These are phyloP conservation scores for Pituophis catenifer DNA, from an alignment of 2,113 vertebrate species.

Conservation along the genomic window DNA sequence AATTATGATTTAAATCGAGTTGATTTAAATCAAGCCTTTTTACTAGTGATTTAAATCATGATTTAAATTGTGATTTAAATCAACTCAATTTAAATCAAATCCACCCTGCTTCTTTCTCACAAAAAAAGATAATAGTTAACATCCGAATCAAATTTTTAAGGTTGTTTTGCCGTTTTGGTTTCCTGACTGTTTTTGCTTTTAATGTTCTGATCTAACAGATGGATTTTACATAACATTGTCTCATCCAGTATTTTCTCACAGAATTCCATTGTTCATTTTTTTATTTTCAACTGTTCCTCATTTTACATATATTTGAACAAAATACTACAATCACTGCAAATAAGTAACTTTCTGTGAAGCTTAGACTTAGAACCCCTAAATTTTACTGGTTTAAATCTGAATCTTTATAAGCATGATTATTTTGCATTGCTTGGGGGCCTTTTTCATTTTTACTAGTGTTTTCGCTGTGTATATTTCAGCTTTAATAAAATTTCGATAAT, in stretches of 20 bases:
- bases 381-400: constrained; percentile 30
- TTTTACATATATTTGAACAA: not conserved
- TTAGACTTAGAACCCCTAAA: not conserved
- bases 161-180: not conserved
- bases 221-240: rapidly evolving
- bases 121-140: not conserved
- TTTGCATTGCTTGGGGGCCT: not conserved
- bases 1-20: too few species aligned
- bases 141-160: not conserved
- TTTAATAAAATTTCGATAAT: not conserved
- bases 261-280: not conserved
- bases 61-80: too few species aligned
- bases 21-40: too few species aligned
- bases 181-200: not conserved
- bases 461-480: not conserved
- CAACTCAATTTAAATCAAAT: too few species aligned
- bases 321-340: not conserved
- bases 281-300: not conserved
- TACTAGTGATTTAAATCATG: too few species aligned
- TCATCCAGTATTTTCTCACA: not conserved
- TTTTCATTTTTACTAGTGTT: not conserved
- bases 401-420: constrained; percentile 48
- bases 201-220: not conserved
- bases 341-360: not conserved
- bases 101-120: not conserved